Conservation (phyloP, 1,140 invertebrate species). For the Amyelois transitella region DNA sequence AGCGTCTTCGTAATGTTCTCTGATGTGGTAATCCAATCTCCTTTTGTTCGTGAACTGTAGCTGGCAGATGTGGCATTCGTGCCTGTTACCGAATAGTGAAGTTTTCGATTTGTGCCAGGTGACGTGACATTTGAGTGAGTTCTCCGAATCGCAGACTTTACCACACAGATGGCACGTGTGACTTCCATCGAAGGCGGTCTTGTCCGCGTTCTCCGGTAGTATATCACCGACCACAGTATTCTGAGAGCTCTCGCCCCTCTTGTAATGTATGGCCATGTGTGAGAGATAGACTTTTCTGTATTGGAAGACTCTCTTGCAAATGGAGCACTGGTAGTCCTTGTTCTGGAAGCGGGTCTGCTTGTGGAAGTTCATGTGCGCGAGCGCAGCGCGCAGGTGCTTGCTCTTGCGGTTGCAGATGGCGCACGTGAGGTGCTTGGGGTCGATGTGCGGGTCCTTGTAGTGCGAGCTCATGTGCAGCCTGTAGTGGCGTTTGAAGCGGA, state of each 20-base stretch:
- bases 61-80: slow-evolving; percentile 59
- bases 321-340: slow-evolving; percentile 65
- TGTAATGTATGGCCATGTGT: slow-evolving; percentile 65
- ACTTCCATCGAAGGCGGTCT: slow-evolving; percentile 35
- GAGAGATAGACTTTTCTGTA: slow-evolving; percentile 56
- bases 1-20: slow-evolving; percentile 58
- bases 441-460: slow-evolving; percentile 54
- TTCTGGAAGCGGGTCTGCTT: slow-evolving; percentile 62
- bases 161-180: slow-evolving; percentile 58
- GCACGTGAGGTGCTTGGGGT: slow-evolving; percentile 59
- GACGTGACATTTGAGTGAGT: slow-evolving; percentile 59
- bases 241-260: slow-evolving; percentile 47
- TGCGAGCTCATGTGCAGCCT: slow-evolving; percentile 66
- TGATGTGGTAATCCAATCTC: slow-evolving; percentile 49
- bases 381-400: slow-evolving; percentile 65
- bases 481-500: slow-evolving; percentile 64
- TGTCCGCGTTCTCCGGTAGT: slow-evolving; percentile 25
- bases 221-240: slow-evolving; percentile 47
- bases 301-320: slow-evolving; percentile 65
- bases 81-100: slow-evolving; percentile 42
- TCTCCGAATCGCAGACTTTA: slow-evolving; percentile 60
- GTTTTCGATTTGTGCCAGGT: slow-evolving; percentile 65
- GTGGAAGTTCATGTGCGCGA: slow-evolving; percentile 68
- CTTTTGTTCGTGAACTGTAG: slow-evolving; percentile 63
- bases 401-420: slow-evolving; percentile 56